These are phyloP conservation scores for Harpegnathos saltator DNA, from an alignment of 1,140 invertebrate species.

Conservation along the genomic window DNA sequence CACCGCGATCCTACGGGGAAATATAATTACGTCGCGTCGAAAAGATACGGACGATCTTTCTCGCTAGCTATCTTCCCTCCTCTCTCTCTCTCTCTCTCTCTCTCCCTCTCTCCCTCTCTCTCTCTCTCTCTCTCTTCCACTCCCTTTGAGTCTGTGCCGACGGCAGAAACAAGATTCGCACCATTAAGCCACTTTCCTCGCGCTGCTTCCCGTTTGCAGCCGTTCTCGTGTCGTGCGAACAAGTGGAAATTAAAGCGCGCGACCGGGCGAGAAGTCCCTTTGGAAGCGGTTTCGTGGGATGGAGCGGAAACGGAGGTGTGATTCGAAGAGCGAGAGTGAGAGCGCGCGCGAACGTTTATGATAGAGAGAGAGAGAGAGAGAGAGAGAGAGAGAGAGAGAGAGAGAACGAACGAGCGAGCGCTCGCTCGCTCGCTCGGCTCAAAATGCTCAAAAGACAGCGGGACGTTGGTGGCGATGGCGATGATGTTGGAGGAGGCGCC, in stretches of 20 bases:
- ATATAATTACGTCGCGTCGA: conserved; percentile 63
- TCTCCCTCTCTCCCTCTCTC: too few species aligned
- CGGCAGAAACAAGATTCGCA: conserved; percentile 65
- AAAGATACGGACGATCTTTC: conserved; percentile 34
- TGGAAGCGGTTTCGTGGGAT: not conserved
- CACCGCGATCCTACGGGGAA: conserved; percentile 8
- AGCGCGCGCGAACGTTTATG: too few species aligned
- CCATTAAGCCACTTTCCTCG: conserved; percentile 53
- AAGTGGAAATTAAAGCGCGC: conserved; percentile 66
- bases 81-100: too few species aligned
- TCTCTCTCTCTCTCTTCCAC: not conserved
- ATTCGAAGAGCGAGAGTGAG: conserved; percentile 27
- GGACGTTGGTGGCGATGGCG: not conserved
- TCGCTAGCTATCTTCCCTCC: too few species aligned
- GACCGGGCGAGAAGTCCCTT: conserved; percentile 14
- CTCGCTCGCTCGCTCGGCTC: conserved; percentile 5
- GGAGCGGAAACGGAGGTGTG: conserved; percentile 4
- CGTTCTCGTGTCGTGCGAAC: conserved; percentile 42
- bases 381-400: not conserved
- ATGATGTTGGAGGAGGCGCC: not conserved
- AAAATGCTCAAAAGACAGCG: conserved; percentile 49
- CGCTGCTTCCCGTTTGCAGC: conserved; percentile 40
- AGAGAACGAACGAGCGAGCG: conserved; percentile 18
- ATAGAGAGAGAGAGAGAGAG: not conserved
- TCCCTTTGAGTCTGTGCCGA: conserved; percentile 57